Evolutionary conservation across 2,113 vertebrate genomes (phyloP).

Genomic region (Notiomystis cincta): DNA sequence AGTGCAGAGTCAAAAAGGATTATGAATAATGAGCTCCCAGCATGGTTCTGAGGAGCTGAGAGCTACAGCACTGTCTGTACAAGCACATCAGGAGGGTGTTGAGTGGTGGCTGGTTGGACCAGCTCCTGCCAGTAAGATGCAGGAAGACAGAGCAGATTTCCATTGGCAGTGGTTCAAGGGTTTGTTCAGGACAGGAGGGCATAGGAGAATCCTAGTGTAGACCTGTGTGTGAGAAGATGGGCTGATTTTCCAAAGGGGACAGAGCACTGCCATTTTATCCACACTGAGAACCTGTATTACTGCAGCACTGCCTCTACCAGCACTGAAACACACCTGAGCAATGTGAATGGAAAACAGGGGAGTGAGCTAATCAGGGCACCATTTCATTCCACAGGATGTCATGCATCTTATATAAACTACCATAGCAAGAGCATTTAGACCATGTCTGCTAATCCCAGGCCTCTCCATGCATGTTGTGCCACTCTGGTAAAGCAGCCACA

Average conservation of each 20-base stretch:
- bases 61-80: not conserved
- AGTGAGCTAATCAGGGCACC: not conserved
- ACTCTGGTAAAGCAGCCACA: not conserved
- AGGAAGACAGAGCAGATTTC: not conserved
- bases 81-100: rapidly evolving
- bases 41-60: not conserved
- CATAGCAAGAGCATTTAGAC: not conserved
- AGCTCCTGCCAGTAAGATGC: not conserved
- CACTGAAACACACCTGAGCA: not conserved
- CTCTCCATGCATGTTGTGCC: not conserved
- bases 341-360: not conserved
- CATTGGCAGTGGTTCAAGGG: not conserved
- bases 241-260: not conserved
- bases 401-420: not conserved
- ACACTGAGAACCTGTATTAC: not conserved
- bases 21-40: not conserved
- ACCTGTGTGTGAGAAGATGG: not conserved
- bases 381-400: not conserved
- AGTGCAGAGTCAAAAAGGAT: not conserved
- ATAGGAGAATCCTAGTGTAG: not conserved
- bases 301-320: not conserved
- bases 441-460: not conserved
- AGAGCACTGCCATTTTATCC: not conserved
- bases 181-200: not conserved
- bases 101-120: not conserved